Conservation (phyloP, 2,797 vertebrate species). For the Adelosebastes latens region DNA sequence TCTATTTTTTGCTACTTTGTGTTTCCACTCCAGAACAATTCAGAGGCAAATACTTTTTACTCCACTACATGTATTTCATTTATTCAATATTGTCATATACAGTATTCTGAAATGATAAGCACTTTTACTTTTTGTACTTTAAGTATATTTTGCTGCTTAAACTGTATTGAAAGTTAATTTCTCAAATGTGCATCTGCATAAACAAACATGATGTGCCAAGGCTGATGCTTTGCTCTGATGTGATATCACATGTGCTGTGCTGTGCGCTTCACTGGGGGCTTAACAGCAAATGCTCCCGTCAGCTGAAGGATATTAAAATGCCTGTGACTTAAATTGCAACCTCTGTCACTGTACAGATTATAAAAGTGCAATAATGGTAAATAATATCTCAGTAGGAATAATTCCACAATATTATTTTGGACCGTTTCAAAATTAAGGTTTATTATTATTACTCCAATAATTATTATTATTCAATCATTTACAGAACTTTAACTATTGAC, state of each 20-base stretch:
- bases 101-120: background rate
- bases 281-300: background rate
- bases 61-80: background rate
- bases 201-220: constrained; percentile 18
- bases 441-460: background rate
- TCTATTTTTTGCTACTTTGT: background rate
- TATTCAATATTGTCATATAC: background rate
- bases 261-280: background rate
- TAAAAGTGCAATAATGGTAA: background rate
- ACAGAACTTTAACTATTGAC: background rate
- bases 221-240: constrained; percentile 6
- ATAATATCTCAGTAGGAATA: background rate
- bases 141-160: too few species aligned
- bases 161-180: background rate
- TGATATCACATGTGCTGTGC: background rate
- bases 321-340: background rate
- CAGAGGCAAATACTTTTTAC: background rate
- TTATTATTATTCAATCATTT: background rate
- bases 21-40: background rate
- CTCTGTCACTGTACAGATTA: background rate
- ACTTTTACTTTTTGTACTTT: background rate
- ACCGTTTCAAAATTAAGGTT: background rate
- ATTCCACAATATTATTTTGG: background rate
- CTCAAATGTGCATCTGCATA: constrained; percentile 18
- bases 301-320: background rate